A percentile compares a stretch with the other conserved stretches of the same genome.
Evolutionary conservation across 2,113 vertebrate species (phyloP).

Genomic region (Myrmophylax atrothorax): DNA sequence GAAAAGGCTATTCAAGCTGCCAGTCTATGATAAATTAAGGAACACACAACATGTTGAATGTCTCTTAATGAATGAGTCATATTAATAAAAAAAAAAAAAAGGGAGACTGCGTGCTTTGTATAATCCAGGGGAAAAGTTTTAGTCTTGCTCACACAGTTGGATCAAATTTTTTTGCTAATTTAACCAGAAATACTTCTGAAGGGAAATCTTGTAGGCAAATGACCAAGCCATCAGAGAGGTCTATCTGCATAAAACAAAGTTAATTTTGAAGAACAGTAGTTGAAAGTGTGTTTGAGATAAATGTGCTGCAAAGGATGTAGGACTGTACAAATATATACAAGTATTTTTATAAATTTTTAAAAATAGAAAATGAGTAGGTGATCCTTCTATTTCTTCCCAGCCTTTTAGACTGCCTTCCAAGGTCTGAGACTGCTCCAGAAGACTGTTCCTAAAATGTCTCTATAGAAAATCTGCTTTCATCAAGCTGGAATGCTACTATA

Average conservation of each 20-base stretch:
- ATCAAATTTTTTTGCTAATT: not conserved
- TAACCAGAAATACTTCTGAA: not conserved
- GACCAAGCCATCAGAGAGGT: not conserved
- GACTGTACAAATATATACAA: not conserved
- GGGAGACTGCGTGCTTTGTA: not conserved
- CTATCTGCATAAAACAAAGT: not conserved
- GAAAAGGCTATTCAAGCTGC: not conserved
- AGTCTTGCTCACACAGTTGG: not conserved
- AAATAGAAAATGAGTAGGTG: not conserved
- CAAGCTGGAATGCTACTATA: not conserved
- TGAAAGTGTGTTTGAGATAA: not conserved
- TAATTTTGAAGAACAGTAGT: not conserved
- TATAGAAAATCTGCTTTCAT: not conserved
- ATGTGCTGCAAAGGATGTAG: not conserved
- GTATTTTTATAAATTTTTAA: not conserved
- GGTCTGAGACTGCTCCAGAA: not conserved
- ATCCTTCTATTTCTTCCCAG: not conserved
- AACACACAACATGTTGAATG: conserved; percentile 9
- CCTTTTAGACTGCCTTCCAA: not conserved
- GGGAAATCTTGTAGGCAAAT: not conserved
- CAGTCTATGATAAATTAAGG: conserved; percentile 23
- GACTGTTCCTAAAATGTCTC: not conserved
- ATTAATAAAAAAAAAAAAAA: not conserved
- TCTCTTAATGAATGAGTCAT: conserved; percentile 55
- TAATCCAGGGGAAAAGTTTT: conserved; percentile 21